These are phyloP conservation scores for Liparis tanakae DNA, from an alignment of 2,797 vertebrate genomes.

Conservation along the genomic window DNA sequence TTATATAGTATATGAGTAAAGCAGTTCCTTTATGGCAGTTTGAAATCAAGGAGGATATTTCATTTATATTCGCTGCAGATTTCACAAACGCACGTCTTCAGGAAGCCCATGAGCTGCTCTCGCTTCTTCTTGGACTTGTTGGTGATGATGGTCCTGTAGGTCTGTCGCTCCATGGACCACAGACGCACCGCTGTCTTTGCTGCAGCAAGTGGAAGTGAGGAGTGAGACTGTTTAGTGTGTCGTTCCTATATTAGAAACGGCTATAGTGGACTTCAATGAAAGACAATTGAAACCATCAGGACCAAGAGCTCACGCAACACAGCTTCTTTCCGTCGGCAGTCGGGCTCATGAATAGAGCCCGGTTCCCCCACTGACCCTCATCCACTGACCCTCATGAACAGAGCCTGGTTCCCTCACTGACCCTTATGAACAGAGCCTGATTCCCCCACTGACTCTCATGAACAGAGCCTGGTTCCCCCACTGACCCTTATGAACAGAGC, in stretches of 20 bases:
- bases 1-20: not conserved
- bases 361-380: too few species aligned
- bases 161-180: slow-evolving; percentile 86
- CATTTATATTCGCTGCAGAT: not conserved
- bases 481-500: too few species aligned
- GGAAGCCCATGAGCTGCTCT: slow-evolving; percentile 82
- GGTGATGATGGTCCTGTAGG: slow-evolving; percentile 85
- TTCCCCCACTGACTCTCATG: too few species aligned
- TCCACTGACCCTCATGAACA: too few species aligned
- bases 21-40: not conserved
- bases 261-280: not conserved
- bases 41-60: not conserved
- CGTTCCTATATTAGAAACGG: not conserved
- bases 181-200: slow-evolving; percentile 81
- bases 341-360: too few species aligned
- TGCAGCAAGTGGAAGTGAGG: slow-evolving; percentile 43
- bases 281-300: not conserved
- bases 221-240: not conserved
- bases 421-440: too few species aligned
- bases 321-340: too few species aligned
- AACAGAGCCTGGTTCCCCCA: too few species aligned
- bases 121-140: slow-evolving; percentile 84
- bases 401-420: too few species aligned
- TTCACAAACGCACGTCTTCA: slow-evolving; percentile 81
- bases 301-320: too few species aligned